Evolutionary conservation across 2,797 vertebrate genomes (phyloP), one percentile per base, ranked within the genome.

Genomic region (Phrynocephalus guinanensis): DNA sequence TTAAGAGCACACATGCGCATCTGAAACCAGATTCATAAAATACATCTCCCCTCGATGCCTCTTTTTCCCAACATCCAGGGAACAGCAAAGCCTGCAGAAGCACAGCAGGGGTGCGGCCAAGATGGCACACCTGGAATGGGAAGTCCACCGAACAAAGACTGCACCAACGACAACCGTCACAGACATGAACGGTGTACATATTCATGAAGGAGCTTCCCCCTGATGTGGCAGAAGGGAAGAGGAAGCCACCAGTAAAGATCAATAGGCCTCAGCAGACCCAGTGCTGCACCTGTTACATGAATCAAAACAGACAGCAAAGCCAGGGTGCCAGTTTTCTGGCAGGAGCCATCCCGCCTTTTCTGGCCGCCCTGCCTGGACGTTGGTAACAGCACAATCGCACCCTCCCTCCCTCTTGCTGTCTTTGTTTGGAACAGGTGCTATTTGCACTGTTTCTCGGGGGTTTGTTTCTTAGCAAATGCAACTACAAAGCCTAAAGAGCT

Each of bases 351-450:
- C 82, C 1, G 2, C 68, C 77, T 1, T 0, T 92, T 84, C 86
- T 90, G 85, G 76, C 84, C 91, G 88, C 92, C 71, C 28, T 87
- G 76, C 78, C 88, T 87, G 75, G 72, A 86, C 88, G 88, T 68
- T 89, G 79, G 70, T 1, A 83, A 87, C 86, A 86, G 88, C 82
- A 63, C 88, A 92, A 88, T 91, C 80, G 87, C 60, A 63, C 18
- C 5, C 52, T 10, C 52, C 52, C 52, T 56, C 52, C 66, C 88
- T 66, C 63, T 91, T 75, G 84, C 87, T 90, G 66, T 81, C 88
- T 87, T 90, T 89, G 84, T 87, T 28, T 84, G 18, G 0, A 56
- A 79, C 93, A 93, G 92, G 90, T 94, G 94, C 0, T 94, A 82
- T 94, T 96, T 95, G 90, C 89, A 87, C 79, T 92, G 60, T 73